Evolutionary conservation across 2,113 vertebrate species (phyloP), one percentile per base, ranked within the genome.

Genomic region (Hylia prasina): DNA sequence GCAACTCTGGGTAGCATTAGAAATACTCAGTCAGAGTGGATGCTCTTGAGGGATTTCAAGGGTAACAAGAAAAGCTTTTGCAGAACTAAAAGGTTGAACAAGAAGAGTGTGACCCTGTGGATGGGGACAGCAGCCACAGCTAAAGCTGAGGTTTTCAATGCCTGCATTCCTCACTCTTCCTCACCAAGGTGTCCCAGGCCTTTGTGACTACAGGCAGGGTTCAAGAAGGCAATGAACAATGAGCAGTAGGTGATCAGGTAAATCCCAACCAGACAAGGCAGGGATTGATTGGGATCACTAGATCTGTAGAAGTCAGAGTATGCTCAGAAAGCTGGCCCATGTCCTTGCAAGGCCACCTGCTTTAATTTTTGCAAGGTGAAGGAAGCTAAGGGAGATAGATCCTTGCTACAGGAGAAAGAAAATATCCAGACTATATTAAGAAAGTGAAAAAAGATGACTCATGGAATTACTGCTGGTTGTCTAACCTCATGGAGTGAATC

Each of bases 131-230:
- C 39, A 90, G 31, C 17, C 31, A n/a, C 7, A 35, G 47, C 28
- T 54, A 28, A n/a, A 42, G n/a, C n/a, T 44, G 40, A 56, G 35
- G 30, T 0, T 0, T 13, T 54, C 47, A 22, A 1, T 37, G 30
- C 8, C 10, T 28, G 25, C 20, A n/a, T 47, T 54, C 61, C 44
- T 42, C 12, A 18, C 13, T 58, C 14, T 68, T 80, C 39, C 31
- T 21, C 35, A 35, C 15, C 25, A 45, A 50, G 15, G 13, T 70
- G 9, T 65, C 40, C 12, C 33, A 57, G 24, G 28, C 20, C 37
- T 37, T 28, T 48, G 22, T 22, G 57, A 51, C 23, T 50, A 28
- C 18, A 80, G 7, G 11, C 13, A 90, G 48, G 5, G 44, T 14
- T 86, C 75, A 79, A 68, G 39, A 27, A 82, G 12, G 8, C 20